Evolutionary conservation across 1,140 invertebrate genomes (phyloP).

Genomic region (Sycophila sp.): DNA sequence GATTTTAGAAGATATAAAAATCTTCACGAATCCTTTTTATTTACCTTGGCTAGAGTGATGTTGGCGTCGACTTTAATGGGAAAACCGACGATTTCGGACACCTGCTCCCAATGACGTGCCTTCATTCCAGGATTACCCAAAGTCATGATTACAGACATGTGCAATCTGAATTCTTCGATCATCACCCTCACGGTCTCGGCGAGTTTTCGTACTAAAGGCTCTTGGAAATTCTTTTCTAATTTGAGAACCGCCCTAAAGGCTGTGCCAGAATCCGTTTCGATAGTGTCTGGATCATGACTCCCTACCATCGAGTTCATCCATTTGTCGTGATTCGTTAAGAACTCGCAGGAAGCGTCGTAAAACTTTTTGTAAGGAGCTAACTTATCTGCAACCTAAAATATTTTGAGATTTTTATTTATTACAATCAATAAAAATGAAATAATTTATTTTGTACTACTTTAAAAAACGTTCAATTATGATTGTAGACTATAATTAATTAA

Average conservation of each 20-base stretch:
- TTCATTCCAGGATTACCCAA: slow-evolving; percentile 95
- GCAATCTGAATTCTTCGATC: slow-evolving; percentile 90
- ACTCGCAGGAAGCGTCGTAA: slow-evolving; percentile 89
- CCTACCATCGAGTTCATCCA: slow-evolving; percentile 89
- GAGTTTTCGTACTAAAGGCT: slow-evolving; percentile 73
- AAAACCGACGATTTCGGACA: slow-evolving; percentile 95
- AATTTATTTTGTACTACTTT: neutral
- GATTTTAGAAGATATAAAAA: no score
- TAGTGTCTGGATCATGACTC: slow-evolving; percentile 86
- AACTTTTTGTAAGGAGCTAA: slow-evolving; percentile 87
- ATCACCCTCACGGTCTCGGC: slow-evolving; percentile 73
- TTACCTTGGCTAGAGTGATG: slow-evolving; percentile 82
- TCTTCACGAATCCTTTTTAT: no score
- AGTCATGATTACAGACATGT: slow-evolving; percentile 91
- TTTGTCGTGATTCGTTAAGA: slow-evolving; percentile 81
- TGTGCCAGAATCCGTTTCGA: slow-evolving; percentile 84
- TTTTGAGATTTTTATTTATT: no score
- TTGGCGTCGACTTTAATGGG: slow-evolving; percentile 87
- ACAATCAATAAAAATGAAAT: slow-evolving; percentile 54
- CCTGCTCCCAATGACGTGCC: slow-evolving; percentile 93
- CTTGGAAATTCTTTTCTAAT: slow-evolving; percentile 86
- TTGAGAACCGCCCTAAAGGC: slow-evolving; percentile 87
- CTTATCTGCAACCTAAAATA: slow-evolving; percentile 73
- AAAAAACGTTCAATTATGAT: no score
- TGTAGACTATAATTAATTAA: no score